These are phyloP conservation scores for Poecilia latipinna DNA, from an alignment of 2,113 vertebrate species.

Conservation along the genomic window DNA sequence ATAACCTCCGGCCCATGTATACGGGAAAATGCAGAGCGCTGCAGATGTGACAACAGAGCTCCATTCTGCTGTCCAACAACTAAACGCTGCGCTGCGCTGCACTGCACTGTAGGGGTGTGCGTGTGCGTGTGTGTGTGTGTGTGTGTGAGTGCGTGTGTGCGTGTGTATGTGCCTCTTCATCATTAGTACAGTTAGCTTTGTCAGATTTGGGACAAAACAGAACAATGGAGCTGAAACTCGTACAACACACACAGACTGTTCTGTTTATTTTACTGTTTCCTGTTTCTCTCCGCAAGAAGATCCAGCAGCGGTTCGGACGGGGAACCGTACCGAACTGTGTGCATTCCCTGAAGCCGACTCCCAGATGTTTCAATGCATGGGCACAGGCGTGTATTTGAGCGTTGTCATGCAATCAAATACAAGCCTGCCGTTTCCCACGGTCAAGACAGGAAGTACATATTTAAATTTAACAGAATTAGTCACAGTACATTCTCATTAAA, in stretches of 20 bases:
- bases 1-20: conserved; percentile 38
- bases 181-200: conserved; percentile 62
- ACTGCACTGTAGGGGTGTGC: conserved; percentile 4
- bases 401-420: conserved; percentile 31
- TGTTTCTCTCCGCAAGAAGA: conserved; percentile 25
- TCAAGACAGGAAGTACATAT: conserved; percentile 57
- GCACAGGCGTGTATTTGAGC: not conserved
- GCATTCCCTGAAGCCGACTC: not conserved
- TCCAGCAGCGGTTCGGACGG: not conserved
- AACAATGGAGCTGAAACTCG: conserved; percentile 62
- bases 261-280: conserved; percentile 33
- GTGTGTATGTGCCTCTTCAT: conserved; percentile 31
- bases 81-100: conserved; percentile 7
- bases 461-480: conserved; percentile 50
- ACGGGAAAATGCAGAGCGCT: conserved; percentile 58
- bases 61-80: conserved; percentile 67
- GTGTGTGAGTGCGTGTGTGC: too few relatives aligned
- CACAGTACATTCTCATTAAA: conserved; percentile 24
- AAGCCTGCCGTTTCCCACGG: conserved; percentile 35
- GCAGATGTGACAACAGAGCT: conserved; percentile 70
- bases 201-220: conserved; percentile 68
- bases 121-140: too few relatives aligned
- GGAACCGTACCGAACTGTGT: not conserved
- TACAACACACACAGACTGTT: conserved; percentile 11
- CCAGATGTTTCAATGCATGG: not conserved